These are phyloP conservation scores for Heptranchias perlo DNA, from an alignment of 2,113 vertebrate genomes.

Conservation along the genomic window DNA sequence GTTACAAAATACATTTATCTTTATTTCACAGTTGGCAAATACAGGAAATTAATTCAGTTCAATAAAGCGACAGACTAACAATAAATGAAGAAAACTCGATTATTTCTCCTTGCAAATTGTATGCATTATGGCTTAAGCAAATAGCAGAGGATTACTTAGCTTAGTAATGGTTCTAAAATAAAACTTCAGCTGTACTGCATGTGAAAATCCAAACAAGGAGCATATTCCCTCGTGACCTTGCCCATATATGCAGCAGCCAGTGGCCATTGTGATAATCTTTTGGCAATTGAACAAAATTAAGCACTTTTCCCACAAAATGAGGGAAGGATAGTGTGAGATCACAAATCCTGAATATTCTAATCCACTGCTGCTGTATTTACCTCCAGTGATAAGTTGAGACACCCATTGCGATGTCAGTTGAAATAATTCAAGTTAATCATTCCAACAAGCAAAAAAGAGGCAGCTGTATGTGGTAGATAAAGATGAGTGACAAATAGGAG, in stretches of 20 bases:
- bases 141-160: neutral
- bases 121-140: neutral
- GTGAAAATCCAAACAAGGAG: neutral
- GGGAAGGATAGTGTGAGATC: neutral
- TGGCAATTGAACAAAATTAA: neutral
- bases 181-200: neutral
- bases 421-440: too few relatives aligned
- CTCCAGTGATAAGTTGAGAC: too few relatives aligned
- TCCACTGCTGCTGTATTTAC: neutral
- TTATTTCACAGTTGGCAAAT: neutral
- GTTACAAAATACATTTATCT: neutral
- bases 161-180: neutral
- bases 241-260: neutral
- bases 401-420: too few relatives aligned
- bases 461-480: too few relatives aligned
- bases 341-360: neutral
- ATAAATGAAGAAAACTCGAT: neutral
- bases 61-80: conserved; percentile 3
- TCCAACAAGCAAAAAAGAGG: too few relatives aligned
- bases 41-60: neutral
- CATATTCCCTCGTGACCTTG: neutral
- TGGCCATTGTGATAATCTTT: neutral
- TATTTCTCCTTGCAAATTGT: neutral
- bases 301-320: neutral
- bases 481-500: too few relatives aligned